Evolutionary conservation across 2,797 vertebrate genomes (phyloP), one percentile per base, ranked within the genome.

Genomic region (Emys orbicularis): DNA sequence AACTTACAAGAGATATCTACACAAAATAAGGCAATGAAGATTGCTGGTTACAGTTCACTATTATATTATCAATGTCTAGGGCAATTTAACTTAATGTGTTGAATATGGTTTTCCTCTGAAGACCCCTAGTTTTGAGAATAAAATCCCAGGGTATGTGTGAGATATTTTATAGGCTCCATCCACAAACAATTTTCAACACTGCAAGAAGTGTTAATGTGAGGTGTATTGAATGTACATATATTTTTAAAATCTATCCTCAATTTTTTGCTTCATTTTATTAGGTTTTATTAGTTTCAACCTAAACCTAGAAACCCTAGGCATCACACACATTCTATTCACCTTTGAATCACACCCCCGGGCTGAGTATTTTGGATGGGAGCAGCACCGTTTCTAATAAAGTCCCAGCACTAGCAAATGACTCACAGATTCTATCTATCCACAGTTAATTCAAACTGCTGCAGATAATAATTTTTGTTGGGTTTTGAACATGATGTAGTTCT

Each of bases 1-100:
- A 93, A 93, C 29, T 59, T n/a, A 5, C 84, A 93, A 85, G 79
- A 92, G 47, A n/a, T 50, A 94, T 86, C 77, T 0, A 8, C 61
- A 88, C 90, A 92, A 94, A 86, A 90, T 31, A 53, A 37, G 94
- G 84, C 53, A 52, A 89, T 93, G 56, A 92, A 90, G 81, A 83
- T 94, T 90, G n/a, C n/a, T n/a, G n/a, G n/a, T n/a, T n/a, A n/a
- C n/a, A n/a, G n/a, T n/a, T n/a, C n/a, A n/a, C n/a, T n/a, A n/a
- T n/a, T n/a, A n/a, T n/a, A n/a, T n/a, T n/a, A n/a, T n/a, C n/a
- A 89, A 47, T n/a, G 79, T 89, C 92, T 79, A 19, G 37, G 79
- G 87, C 94, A 95, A 87, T 53, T 92, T 79, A 18, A 57, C 16
- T 86, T 79, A 91, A 68, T 50, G 37, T 72, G n/a, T 41, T 37